Evolutionary conservation across 2,888 invertebrate species (phyloP).

Genomic region (Diploptera punctata): DNA sequence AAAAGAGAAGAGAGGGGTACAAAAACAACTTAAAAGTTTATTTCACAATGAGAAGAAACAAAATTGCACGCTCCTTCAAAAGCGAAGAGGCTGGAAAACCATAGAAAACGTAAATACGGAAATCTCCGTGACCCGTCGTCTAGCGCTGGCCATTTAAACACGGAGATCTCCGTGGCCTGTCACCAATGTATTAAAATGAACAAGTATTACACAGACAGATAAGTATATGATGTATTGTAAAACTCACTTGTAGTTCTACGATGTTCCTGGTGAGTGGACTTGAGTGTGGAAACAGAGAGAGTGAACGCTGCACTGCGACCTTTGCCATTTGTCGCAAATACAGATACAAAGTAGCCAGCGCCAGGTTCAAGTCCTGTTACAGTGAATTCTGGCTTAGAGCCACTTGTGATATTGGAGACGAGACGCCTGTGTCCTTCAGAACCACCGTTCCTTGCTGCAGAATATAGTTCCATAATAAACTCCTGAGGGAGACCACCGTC

Average conservation of each 20-base stretch:
- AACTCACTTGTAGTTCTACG: slow-evolving; percentile 52
- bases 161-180: too few relatives aligned
- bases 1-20: too few relatives aligned
- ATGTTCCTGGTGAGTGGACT: slow-evolving; percentile 57
- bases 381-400: slow-evolving; percentile 57
- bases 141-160: too few relatives aligned
- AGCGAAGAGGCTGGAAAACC: too few relatives aligned
- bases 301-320: slow-evolving; percentile 58
- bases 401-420: slow-evolving; percentile 55
- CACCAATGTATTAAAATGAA: too few relatives aligned
- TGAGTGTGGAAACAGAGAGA: slow-evolving; percentile 57
- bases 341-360: slow-evolving; percentile 57
- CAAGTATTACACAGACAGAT: too few relatives aligned
- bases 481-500: slow-evolving; percentile 61
- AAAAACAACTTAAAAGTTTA: too few relatives aligned
- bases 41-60: too few relatives aligned
- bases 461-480: slow-evolving; percentile 53
- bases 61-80: too few relatives aligned
- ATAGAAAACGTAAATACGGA: too few relatives aligned
- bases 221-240: too few relatives aligned
- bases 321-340: slow-evolving; percentile 63
- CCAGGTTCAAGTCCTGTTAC: slow-evolving; percentile 60
- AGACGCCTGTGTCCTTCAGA: slow-evolving; percentile 45
- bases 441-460: slow-evolving; percentile 50
- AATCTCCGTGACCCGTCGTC: too few relatives aligned